These are phyloP conservation scores for Drosophila oshimai DNA, from an alignment of 1,140 invertebrate species.

Conservation along the genomic window DNA sequence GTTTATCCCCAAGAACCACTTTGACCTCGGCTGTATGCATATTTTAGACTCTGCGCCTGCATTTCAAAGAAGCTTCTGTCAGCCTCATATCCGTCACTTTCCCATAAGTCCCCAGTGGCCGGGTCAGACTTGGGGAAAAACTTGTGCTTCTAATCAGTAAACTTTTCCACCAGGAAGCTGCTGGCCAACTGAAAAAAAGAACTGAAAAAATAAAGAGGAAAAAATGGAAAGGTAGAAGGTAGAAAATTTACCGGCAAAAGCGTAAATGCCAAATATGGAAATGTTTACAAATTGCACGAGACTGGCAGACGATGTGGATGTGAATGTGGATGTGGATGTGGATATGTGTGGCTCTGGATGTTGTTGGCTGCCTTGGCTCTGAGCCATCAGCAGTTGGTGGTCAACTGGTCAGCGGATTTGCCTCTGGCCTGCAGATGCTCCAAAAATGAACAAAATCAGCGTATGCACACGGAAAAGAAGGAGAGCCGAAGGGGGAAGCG, in stretches of 20 bases:
- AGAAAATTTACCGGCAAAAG: conserved; percentile 50
- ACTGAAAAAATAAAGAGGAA: conserved; percentile 24
- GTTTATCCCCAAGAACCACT: background rate
- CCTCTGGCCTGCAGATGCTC: conserved; percentile 49
- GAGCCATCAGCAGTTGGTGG: conserved; percentile 31
- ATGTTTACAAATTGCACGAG: conserved; percentile 78
- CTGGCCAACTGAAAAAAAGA: background rate
- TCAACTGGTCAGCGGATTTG: conserved; percentile 68
- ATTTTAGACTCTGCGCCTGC: background rate
- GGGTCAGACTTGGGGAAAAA: conserved; percentile 30
- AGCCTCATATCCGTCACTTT: conserved; percentile 42
- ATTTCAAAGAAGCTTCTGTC: conserved; percentile 23
- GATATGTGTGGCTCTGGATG: background rate
- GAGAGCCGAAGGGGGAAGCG: conserved; percentile 14
- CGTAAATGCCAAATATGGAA: conserved; percentile 73
- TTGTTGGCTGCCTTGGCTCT: conserved; percentile 28
- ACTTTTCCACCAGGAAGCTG: conserved; percentile 35
- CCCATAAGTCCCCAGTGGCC: conserved; percentile 11
- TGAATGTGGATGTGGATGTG: background rate
- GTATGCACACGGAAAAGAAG: conserved; percentile 21
- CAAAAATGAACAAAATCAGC: conserved; percentile 75
- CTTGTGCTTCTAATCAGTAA: conserved; percentile 44
- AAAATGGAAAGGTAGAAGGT: conserved; percentile 32
- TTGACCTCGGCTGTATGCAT: conserved; percentile 10
- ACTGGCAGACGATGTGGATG: conserved; percentile 39